Evolutionary conservation across 2,797 vertebrate species (phyloP).

Genomic region (Lutra lutra): DNA sequence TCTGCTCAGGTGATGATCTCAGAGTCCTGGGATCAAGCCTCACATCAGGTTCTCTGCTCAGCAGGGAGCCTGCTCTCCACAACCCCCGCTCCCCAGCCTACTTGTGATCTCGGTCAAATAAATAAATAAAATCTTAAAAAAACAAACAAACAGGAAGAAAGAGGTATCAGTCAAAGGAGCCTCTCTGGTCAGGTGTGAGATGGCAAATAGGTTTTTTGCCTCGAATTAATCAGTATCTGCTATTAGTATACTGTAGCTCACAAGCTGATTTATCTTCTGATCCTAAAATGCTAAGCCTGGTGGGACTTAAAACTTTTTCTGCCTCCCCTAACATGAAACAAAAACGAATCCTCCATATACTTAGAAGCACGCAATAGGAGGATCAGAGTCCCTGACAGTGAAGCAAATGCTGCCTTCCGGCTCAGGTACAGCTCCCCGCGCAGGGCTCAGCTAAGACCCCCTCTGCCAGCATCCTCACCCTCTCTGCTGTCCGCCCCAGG

Average conservation of each 20-base stretch:
- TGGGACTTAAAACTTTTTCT: neutral
- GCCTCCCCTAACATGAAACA: neutral
- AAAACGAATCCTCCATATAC: neutral
- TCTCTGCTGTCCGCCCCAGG: neutral
- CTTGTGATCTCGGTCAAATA: too few relatives aligned
- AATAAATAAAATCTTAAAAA: too few relatives aligned
- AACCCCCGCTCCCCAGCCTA: too few relatives aligned
- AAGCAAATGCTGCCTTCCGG: neutral
- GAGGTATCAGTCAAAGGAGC: neutral
- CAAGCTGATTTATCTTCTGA: neutral
- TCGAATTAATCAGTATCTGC: neutral
- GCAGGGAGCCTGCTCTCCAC: too few relatives aligned
- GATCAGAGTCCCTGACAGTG: neutral
- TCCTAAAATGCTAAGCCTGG: neutral
- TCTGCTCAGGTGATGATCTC: too few relatives aligned
- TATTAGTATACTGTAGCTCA: neutral
- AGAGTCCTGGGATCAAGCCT: too few relatives aligned
- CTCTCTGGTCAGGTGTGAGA: neutral
- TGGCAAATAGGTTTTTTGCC: neutral
- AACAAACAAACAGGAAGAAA: neutral
- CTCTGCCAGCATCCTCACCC: too few relatives aligned
- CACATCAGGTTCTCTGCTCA: too few relatives aligned
- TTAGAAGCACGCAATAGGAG: too few relatives aligned
- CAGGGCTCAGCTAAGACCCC: neutral
- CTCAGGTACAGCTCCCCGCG: neutral